Base-by-base conservation (phyloP, 2,113 vertebrate species). In the Opisthocomus hoazin region DNA sequence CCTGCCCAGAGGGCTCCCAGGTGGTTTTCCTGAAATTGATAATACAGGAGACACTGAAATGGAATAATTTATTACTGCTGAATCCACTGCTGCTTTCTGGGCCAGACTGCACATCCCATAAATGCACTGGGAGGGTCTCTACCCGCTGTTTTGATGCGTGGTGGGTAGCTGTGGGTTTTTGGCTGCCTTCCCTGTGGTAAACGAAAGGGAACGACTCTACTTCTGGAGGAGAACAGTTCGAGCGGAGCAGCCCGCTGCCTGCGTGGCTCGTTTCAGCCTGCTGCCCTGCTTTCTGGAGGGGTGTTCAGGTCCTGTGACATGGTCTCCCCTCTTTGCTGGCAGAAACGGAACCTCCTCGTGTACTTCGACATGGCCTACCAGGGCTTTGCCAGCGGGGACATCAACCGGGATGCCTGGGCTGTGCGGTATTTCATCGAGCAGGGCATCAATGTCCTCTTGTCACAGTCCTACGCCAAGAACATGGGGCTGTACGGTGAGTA, bases 331-430 rank as follows among this genome's bases (percentile, higher is more conserved):
- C 57, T 94, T 87, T 54, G 26, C 73, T 95, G 84, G 41, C 97
- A 99, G 99, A 99, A 99, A 98, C 99, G 98, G 92, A 99, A 99
- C 70, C 98, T 99, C 87, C 98, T 99, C 0, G 98, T 98, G 19
- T 99, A 99, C 97, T 99, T 99, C 23, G 99, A 99, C 97, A 99
- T 99, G 99, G 99, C 99, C 41, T 99, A 99, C 92, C 99, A 99
- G 97, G 99, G 99, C 91, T 99, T 99, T 75, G 99, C 99, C 79
- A 99, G 99, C 2, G 99, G 99, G 18, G 99, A 99, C 93, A 99
- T 99, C 21, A 97, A 99, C 93, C 98, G 98, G 46, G 99, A 99
- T 2, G 99, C 99, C 70, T 99, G 99, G 99, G 99, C 99, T 12
- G 98, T 99, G 81, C 99, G 99, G 36, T 61, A 99, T 97, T 99